phyloP scores from a whole-genome alignment of 92 coral and sea anemone genomes.

The Anthopleura xanthogrammica region DNA sequence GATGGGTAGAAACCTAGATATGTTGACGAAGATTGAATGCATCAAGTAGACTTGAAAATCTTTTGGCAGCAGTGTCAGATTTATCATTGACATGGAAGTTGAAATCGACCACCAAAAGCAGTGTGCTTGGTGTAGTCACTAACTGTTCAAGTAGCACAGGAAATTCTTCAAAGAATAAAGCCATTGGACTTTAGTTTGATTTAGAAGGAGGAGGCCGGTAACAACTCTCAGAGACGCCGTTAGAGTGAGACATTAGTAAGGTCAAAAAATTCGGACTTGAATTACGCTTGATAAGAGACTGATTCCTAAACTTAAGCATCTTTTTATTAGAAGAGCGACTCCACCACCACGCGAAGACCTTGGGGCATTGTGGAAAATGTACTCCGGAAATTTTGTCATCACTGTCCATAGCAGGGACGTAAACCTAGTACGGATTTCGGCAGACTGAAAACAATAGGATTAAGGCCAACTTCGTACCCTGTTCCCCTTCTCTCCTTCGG shows the following conservation, averaged over 20 bases:
- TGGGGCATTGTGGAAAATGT: constrained; percentile 21
- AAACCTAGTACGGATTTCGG: too few species aligned
- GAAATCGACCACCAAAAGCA: constrained; percentile 36
- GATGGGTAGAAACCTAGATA: not conserved
- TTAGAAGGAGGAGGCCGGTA: constrained; percentile 10
- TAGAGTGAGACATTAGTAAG: constrained; percentile 20
- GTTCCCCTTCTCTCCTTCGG: too few species aligned
- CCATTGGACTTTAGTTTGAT: not conserved
- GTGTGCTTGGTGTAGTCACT: constrained; percentile 1
- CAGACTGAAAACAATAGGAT: too few species aligned
- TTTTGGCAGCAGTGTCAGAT: constrained; percentile 5
- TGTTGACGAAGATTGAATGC: constrained; percentile 29
- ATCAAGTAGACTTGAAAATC: constrained; percentile 37
- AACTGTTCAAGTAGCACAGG: constrained; percentile 12
- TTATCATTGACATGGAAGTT: constrained; percentile 1
- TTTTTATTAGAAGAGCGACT: constrained; percentile 14
- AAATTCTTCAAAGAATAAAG: constrained; percentile 27
- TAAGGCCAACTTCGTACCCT: too few species aligned
- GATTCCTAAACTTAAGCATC: constrained; percentile 3
- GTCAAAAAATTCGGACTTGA: not conserved
- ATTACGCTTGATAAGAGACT: constrained; percentile 8
- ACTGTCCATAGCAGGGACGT: too few species aligned
- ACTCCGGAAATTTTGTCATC: not conserved
- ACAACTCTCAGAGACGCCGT: constrained; percentile 17
- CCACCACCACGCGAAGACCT: constrained; percentile 22